Percentiles rank a stretch among this genome's conserved stretches.
These are phyloP conservation scores for Carterocephalus palaemon DNA, from an alignment of 2,888 invertebrate species.

Conservation along the genomic window DNA sequence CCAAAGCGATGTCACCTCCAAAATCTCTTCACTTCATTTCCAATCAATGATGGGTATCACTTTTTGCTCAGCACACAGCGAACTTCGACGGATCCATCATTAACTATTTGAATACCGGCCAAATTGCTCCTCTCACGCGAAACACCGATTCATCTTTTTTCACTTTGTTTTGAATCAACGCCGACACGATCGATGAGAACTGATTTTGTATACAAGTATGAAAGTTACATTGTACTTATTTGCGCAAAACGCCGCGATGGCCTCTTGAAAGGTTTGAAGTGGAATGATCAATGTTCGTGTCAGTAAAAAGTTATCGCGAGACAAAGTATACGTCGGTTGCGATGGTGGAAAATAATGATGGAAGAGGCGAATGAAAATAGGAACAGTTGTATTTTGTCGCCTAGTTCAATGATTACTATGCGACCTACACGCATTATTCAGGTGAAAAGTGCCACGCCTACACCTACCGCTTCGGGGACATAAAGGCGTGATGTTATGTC, in stretches of 20 bases:
- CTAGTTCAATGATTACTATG: too few species aligned
- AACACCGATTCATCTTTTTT: slow-evolving; percentile 49
- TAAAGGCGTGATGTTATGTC: too few species aligned
- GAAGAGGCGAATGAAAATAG: too few species aligned
- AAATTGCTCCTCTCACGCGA: slow-evolving; percentile 60
- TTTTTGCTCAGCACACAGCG: slow-evolving; percentile 12
- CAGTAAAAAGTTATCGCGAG: slow-evolving; percentile 1
- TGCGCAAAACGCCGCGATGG: slow-evolving; percentile 22
- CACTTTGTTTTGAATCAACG: slow-evolving; percentile 39
- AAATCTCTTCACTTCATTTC: too few species aligned
- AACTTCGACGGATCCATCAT: slow-evolving; percentile 47
- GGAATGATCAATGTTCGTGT: slow-evolving; percentile 21
- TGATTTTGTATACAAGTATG: slow-evolving; percentile 33
- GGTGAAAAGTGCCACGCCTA: too few species aligned
- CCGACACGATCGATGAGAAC: slow-evolving; percentile 37
- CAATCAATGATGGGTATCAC: slow-evolving; percentile 13
- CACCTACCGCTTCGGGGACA: too few species aligned
- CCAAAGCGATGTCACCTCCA: too few species aligned
- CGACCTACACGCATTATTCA: too few species aligned
- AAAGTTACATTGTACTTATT: slow-evolving; percentile 32
- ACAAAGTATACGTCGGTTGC: not conserved
- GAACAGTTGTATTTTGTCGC: too few species aligned
- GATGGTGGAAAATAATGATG: too few species aligned
- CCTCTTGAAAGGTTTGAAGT: slow-evolving; percentile 14
- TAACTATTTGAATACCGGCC: slow-evolving; percentile 48